Percentiles rank a stretch among this genome's conserved stretches.
phyloP scores from a whole-genome alignment of 2,797 vertebrate species.

The Takifugu rubripes region DNA sequence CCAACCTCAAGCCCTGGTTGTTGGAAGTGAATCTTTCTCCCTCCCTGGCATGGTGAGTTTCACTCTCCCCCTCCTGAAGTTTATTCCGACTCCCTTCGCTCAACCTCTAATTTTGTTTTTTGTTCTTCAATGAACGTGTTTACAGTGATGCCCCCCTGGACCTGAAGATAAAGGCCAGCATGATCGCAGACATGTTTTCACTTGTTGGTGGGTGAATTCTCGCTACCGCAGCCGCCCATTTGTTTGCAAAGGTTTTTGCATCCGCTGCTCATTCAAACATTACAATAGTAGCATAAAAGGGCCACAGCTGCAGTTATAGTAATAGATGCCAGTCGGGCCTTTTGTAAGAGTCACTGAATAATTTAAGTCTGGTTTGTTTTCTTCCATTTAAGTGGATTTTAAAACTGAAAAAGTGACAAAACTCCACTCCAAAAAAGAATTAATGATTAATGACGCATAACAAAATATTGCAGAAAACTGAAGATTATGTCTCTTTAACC shows the following conservation, averaged over 20 bases:
- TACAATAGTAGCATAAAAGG: too few species aligned
- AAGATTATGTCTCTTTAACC: too few species aligned
- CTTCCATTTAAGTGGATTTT: slow-evolving; percentile 40
- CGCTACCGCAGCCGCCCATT: slow-evolving; percentile 13
- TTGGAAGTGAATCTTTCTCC: slow-evolving; percentile 97
- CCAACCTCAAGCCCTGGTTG: slow-evolving; percentile 95
- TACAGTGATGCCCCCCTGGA: slow-evolving; percentile 93
- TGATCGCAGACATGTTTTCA: slow-evolving; percentile 99
- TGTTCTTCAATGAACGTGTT: slow-evolving; percentile 22
- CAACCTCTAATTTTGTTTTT: slow-evolving; percentile 2
- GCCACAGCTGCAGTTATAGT: background rate
- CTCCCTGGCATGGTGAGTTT: slow-evolving; percentile 93
- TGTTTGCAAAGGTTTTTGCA: slow-evolving; percentile 10
- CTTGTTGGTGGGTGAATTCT: slow-evolving; percentile 88
- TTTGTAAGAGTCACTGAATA: slow-evolving; percentile 38
- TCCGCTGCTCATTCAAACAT: slow-evolving; percentile 1
- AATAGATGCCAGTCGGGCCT: too few species aligned
- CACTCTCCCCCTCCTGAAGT: background rate
- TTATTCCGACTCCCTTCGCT: background rate
- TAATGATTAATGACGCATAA: slow-evolving; percentile 63
- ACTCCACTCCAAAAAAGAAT: slow-evolving; percentile 9
- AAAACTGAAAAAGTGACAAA: slow-evolving; percentile 35
- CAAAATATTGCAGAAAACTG: slow-evolving; percentile 36
- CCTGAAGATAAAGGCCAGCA: slow-evolving; percentile 98
- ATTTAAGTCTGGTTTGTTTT: slow-evolving; percentile 40